Conservation (phyloP, 2,797 vertebrate species). For the Coccyzus lansbergi region DNA sequence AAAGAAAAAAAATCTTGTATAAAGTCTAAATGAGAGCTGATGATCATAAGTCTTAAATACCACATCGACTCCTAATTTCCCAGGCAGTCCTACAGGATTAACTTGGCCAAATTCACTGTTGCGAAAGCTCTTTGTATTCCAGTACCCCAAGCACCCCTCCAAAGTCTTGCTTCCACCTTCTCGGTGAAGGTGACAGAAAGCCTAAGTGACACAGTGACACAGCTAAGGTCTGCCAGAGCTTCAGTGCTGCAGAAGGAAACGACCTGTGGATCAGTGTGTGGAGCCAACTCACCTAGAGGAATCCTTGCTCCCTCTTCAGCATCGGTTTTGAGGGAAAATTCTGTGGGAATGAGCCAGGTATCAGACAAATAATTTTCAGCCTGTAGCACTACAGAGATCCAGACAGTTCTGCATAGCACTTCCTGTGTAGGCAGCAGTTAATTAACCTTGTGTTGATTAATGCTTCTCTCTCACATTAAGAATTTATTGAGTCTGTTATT, state of each 20-base stretch:
- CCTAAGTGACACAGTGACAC: neutral
- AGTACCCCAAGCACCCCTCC: neutral
- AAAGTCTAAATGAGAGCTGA: neutral
- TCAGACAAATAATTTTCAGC: neutral
- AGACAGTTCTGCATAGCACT: neutral
- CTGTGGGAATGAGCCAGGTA: neutral
- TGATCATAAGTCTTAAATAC: neutral
- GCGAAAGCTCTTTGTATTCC: neutral
- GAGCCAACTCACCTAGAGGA: neutral
- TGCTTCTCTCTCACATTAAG: slow-evolving; percentile 39
- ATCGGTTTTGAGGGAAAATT: neutral
- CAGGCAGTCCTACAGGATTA: neutral
- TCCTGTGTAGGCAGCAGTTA: slow-evolving; percentile 34
- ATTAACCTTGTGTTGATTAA: slow-evolving; percentile 62
- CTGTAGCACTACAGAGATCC: neutral
- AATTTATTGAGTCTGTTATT: slow-evolving; percentile 60
- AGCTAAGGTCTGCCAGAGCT: neutral
- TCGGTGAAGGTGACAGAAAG: neutral
- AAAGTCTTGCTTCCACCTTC: neutral
- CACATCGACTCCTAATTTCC: neutral
- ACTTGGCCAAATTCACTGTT: neutral
- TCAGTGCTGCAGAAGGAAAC: neutral
- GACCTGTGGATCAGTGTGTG: neutral
- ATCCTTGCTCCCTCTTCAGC: neutral
- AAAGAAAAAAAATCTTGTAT: neutral